phyloP scores from a whole-genome alignment of 2,888 invertebrate genomes.

The Oxystoma pomonae region DNA sequence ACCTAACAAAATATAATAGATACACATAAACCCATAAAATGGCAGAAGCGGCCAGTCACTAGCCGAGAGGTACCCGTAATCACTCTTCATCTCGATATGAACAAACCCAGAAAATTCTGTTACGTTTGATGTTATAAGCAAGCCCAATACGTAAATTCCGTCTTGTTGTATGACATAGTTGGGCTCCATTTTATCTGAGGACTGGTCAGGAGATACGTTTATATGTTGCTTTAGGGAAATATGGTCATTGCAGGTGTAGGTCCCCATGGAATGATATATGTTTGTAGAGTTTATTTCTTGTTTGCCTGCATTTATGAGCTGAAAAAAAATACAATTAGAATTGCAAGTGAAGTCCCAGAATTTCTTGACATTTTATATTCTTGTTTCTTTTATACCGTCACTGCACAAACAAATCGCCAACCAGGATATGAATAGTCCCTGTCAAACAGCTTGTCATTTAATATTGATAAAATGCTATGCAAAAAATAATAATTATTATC shows the following conservation, averaged over 20 bases:
- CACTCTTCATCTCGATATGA: slow-evolving; percentile 68
- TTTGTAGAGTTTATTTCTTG: slow-evolving; percentile 23
- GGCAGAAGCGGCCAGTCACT: slow-evolving; percentile 85
- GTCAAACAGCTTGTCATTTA: no score
- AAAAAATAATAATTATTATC: no score
- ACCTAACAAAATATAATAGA: slow-evolving; percentile 79
- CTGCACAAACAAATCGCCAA: no score
- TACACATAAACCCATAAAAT: slow-evolving; percentile 88
- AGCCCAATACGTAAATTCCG: slow-evolving; percentile 66
- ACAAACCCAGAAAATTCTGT: slow-evolving; percentile 55
- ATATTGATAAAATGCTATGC: no score
- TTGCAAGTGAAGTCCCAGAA: no score
- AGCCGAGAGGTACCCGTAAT: slow-evolving; percentile 81
- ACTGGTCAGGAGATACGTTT: slow-evolving; percentile 31
- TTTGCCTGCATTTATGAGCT: slow-evolving; percentile 25
- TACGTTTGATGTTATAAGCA: slow-evolving; percentile 49
- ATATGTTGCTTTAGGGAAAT: slow-evolving; percentile 37
- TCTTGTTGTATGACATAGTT: slow-evolving; percentile 59
- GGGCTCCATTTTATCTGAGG: slow-evolving; percentile 36
- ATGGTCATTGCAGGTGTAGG: slow-evolving; percentile 41
- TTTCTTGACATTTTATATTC: no score
- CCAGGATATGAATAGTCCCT: no score
- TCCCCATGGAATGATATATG: slow-evolving; percentile 28
- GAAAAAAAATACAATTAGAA: slow-evolving; percentile 13
- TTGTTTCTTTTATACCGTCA: no score